Base-by-base conservation (phyloP, 2,113 vertebrate species). In the Dicrurus megarhynchus region DNA sequence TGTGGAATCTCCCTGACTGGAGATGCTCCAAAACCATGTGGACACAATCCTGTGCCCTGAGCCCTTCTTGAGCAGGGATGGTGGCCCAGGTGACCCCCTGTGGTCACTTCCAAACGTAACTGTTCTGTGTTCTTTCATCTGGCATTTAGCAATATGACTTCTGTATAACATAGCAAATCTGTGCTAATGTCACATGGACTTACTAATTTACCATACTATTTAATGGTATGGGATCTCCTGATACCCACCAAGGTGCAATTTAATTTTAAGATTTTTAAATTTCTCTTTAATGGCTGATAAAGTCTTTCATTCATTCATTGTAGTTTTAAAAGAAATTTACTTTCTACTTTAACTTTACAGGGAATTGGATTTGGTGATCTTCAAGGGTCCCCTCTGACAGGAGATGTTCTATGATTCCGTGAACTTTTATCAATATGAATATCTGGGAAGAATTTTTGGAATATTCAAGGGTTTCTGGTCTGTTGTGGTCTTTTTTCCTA, bases 391-490 rank as follows among this genome's bases (percentile, higher is more conserved):
- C 27, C 52, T 76, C 30, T 30, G 73, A 11, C 6, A 26, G 1
- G 13, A 87, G 44, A 14, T 67, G 9, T 17, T 67, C 21, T 60
- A 2, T 33, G 22, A 49, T 32, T 68, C 13, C 35, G 5, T 24
- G 23, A 87, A 75, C 7, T 57, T 44, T 16, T 30, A 71, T 53
- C 6, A 47, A 0, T 41, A 53, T 49, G 9, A 46, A 30, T 12
- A 83, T 28, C 10, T 65, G 63, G 39, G 32, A 57, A 46, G 15
- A 84, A 27, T 46, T 67, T 87, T 52, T n/a, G 15, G n/a, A 67
- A 16, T 44, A 27, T 32, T 74, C n/a, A 32, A 9, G 2, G 0
- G 0, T 26, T 70, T 52, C 11, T 60, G 19, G 4, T 28, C 42
- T 50, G 5, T 30, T 37, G 46, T 55, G 26, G 22, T 2, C 16